A percentile compares a stretch with the other conserved stretches of the same genome.
These are phyloP conservation scores for Cryptomyrus ogoouensis DNA, from an alignment of 2,113 vertebrate genomes.

Conservation along the genomic window DNA sequence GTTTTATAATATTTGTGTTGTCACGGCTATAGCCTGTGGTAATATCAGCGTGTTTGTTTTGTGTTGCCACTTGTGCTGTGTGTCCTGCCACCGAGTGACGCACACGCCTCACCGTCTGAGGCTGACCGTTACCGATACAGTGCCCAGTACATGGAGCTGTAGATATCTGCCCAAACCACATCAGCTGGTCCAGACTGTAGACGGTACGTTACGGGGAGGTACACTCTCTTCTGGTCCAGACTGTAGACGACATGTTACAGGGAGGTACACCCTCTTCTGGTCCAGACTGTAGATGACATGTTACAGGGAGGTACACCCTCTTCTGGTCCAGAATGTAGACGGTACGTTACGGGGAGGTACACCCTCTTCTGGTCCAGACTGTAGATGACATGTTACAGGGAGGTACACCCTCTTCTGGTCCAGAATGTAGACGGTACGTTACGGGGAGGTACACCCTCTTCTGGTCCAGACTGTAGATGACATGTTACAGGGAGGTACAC, in stretches of 20 bases:
- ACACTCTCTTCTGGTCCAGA: neutral
- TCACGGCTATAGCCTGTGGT: neutral
- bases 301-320: neutral
- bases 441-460: neutral
- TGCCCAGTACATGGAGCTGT: neutral
- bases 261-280: neutral
- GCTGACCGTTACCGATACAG: neutral
- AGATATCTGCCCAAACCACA: neutral
- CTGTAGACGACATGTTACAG: neutral
- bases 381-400: neutral
- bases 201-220: neutral
- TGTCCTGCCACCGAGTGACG: neutral
- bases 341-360: neutral
- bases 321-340: neutral
- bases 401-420: neutral
- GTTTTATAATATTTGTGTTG: neutral
- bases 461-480: neutral
- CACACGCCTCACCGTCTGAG: neutral
- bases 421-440: neutral
- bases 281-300: neutral
- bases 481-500: neutral
- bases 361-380: neutral
- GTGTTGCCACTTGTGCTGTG: neutral
- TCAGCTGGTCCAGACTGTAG: neutral
- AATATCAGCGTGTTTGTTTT: constrained; percentile 5